A percentile compares a stretch with the other conserved stretches of the same genome.
phyloP scores from a whole-genome alignment of 2,888 invertebrate species.

The Atrina japonica region DNA sequence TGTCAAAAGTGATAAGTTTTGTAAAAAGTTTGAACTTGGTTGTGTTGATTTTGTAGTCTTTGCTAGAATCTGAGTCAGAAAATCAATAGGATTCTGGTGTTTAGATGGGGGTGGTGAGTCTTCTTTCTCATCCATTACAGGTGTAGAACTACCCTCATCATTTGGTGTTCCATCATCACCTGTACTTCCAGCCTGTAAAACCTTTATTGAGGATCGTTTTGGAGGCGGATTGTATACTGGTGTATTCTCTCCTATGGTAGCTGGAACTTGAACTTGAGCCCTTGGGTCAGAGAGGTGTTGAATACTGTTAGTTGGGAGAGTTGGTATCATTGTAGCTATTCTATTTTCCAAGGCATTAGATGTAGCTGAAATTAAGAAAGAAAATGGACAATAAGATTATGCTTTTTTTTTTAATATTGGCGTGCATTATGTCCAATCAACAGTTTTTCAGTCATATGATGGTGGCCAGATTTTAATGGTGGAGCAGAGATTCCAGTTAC shows the following conservation, averaged over 20 bases:
- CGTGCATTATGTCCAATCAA: neutral
- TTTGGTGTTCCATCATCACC: constrained; percentile 50
- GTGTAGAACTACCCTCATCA: constrained; percentile 69
- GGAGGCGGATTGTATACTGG: constrained; percentile 44
- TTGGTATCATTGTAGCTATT: constrained; percentile 59
- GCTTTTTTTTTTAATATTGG: neutral
- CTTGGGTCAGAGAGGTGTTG: constrained; percentile 17
- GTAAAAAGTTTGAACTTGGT: constrained; percentile 66
- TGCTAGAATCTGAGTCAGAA: constrained; percentile 70
- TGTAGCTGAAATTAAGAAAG: constrained; percentile 31
- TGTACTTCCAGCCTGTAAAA: constrained; percentile 36
- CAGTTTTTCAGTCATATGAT: too few relatives aligned
- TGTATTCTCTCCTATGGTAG: constrained; percentile 1
- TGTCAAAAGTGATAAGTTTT: constrained; percentile 69
- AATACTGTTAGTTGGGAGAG: constrained; percentile 43
- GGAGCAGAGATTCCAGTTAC: too few relatives aligned
- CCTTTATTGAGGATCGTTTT: constrained; percentile 29
- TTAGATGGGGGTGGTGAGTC: constrained; percentile 44
- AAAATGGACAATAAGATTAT: neutral
- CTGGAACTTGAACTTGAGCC: constrained; percentile 2
- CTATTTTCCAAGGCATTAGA: constrained; percentile 55
- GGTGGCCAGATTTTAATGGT: too few relatives aligned
- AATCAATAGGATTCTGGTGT: constrained; percentile 72
- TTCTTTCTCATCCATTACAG: constrained; percentile 71
- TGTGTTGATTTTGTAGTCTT: constrained; percentile 65